Base-by-base conservation (phyloP, 2,888 invertebrate genomes). In the Polylopha cassiicola region DNA sequence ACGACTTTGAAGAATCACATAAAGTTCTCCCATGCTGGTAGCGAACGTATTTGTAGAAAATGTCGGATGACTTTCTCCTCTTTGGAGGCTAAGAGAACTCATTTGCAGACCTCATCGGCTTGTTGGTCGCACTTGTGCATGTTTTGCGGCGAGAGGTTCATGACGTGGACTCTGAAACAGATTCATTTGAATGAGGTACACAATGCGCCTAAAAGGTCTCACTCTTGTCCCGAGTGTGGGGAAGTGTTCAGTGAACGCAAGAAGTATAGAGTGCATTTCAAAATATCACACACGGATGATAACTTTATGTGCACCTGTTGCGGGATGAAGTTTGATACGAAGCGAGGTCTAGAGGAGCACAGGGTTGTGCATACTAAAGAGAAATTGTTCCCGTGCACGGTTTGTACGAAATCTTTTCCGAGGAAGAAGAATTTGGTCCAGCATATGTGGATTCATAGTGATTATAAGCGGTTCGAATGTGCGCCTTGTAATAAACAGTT, bases 341-440 rank as follows among this genome's bases (percentile, higher is more conserved):
- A 74, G 49, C 61, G 66, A 11, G 64, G 58, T 18, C 52, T 78
- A 3, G 71, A 75, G 11, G 77, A 86, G 6, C 88, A 88, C 43
- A 73, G 74, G 33, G 81, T 87, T 3, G 79, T 81, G 1, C 89
- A 89, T 47, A 87, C 87, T 3, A 80, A 82, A 47, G 87, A 87
- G 39, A 87, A 84, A 34, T 58, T 76, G 1, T 85, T 76, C 23
- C 71, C 77, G 0, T 89, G 89, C 49, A 72, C 79, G 0, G 72
- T 84, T 0, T 89, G 89, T 43, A 59, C 72, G 0, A 85, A 84
- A 51, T 60, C 70, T 1, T 85, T 81, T 46, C 65, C 82, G 1
- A 61, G 78, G 4, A 77, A 78, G 50, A 80, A 80, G 54, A 78
- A 77, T 51, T 53, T 85, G 15, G 57, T 53, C 0, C 80, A 81